Percentiles rank a stretch among this genome's conserved stretches.
Evolutionary conservation across 1,140 invertebrate genomes (phyloP).

Genomic region (Charaxes varanes): DNA sequence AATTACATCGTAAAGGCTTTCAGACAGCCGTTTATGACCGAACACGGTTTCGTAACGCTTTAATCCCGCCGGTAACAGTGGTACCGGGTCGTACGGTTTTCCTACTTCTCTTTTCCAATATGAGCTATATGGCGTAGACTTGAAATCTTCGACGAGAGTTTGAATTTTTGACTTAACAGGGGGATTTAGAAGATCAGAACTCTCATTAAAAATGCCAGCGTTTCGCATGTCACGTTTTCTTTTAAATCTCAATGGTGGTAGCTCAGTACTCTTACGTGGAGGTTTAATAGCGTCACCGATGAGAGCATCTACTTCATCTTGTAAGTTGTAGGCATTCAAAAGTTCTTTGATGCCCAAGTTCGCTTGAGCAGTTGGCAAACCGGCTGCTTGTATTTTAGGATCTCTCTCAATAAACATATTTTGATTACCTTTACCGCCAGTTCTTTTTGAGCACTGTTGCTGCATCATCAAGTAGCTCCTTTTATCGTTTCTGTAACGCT

Average conservation of each 20-base stretch:
- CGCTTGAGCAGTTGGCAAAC: conserved; percentile 44
- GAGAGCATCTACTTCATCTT: conserved; percentile 65
- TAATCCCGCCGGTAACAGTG: conserved; percentile 68
- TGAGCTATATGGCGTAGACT: conserved; percentile 63
- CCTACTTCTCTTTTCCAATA: conserved; percentile 71
- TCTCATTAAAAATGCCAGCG: conserved; percentile 33
- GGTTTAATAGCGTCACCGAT: conserved; percentile 65
- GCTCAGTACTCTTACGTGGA: conserved; percentile 23
- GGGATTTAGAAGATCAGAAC: conserved; percentile 48
- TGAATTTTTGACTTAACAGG: conserved; percentile 66
- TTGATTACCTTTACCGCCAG: conserved; percentile 48
- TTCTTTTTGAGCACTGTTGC: no score
- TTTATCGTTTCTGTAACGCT: no score
- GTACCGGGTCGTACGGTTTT: conserved; percentile 50
- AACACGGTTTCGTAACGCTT: conserved; percentile 59
- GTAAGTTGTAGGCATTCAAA: conserved; percentile 57
- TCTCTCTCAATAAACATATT: conserved; percentile 46
- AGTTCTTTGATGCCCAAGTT: conserved; percentile 38
- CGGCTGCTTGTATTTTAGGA: conserved; percentile 52
- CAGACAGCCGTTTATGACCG: conserved; percentile 45
- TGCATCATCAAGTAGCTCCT: no score
- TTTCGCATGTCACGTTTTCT: conserved; percentile 37
- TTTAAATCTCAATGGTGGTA: conserved; percentile 42
- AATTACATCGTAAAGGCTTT: conserved; percentile 42
- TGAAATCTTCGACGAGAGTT: conserved; percentile 68